These are phyloP conservation scores for Larimichthys polyactis DNA, from an alignment of 2,113 vertebrate species.

Conservation along the genomic window DNA sequence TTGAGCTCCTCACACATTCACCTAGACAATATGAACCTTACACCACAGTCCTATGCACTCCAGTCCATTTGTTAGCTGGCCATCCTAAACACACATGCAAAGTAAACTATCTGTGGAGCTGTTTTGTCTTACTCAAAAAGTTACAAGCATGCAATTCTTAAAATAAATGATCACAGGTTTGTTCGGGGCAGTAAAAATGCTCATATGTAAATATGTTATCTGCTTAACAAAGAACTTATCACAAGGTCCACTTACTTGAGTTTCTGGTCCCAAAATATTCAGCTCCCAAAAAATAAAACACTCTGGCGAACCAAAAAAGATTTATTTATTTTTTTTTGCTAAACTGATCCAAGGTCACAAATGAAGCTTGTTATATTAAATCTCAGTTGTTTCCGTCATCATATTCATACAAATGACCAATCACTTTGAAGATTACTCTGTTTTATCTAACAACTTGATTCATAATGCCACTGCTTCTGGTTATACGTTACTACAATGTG, in stretches of 20 bases:
- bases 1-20: background rate
- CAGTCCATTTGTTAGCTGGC: background rate
- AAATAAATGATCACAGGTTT: background rate
- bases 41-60: background rate
- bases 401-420: constrained; percentile 11
- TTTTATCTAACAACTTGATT: background rate
- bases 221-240: background rate
- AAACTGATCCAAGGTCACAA: constrained; percentile 3
- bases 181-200: background rate
- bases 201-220: background rate
- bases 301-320: background rate
- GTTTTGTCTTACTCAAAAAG: background rate
- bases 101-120: background rate
- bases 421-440: background rate
- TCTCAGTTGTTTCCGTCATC: background rate
- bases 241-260: background rate
- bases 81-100: background rate
- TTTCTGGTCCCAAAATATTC: constrained; percentile 18
- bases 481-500: background rate
- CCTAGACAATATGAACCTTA: constrained; percentile 12
- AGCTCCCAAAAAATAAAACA: background rate
- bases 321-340: constrained; percentile 11
- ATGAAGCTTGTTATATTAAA: background rate
- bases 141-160: background rate
- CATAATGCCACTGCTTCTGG: background rate